Base-by-base conservation (phyloP, 2,888 invertebrate species). In the Temnothorax rugatulus region DNA sequence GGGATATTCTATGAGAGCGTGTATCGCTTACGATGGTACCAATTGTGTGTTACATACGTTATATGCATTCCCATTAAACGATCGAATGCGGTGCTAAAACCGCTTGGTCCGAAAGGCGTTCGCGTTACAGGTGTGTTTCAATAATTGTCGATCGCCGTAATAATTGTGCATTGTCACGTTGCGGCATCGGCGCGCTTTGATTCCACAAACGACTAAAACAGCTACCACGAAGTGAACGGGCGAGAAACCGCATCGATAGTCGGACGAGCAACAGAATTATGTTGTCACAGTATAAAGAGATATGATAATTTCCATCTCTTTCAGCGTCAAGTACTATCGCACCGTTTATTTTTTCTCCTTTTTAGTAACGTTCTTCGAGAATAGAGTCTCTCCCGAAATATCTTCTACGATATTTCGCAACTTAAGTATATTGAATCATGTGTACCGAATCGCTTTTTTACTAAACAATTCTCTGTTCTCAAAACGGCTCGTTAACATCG, bases 101-200 rank as follows among this genome's bases (percentile, higher is more conserved):
- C 79, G 71, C 47, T 79, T 79, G 59, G 73, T 81, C 79, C 71
- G 79, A 59, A 73, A 71, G 34, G 34, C 38, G 47, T 59, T 34
- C 38, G 47, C 47, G 47, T 59, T 47, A 47, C 15, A 47, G 50
- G 38, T 64, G 63, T 29, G 76, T 52, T 34, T 61, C 61, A 47
- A 76, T 47, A 76, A 76, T 63, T 63, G 74, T 47, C 29, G 44
- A 29, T 59, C 59, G 63, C 50, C 50, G 50, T 34, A 59, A 71
- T 29, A 29, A 29, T 29, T 29, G 29, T 29, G 29, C 29, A 29
- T 52, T 25, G 21, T 71, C 21, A 59, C 25, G 13, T 71, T 29
- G 4, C 29, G 29, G 29, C 4, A 29, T 29, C 47, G 18, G 34
- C 44, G 77, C n/a, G 44, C 21, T 29, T 69, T 54, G 18, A 52